phyloP scores from a whole-genome alignment of 2,888 invertebrate genomes.

The Dermolepida albohirtum region DNA sequence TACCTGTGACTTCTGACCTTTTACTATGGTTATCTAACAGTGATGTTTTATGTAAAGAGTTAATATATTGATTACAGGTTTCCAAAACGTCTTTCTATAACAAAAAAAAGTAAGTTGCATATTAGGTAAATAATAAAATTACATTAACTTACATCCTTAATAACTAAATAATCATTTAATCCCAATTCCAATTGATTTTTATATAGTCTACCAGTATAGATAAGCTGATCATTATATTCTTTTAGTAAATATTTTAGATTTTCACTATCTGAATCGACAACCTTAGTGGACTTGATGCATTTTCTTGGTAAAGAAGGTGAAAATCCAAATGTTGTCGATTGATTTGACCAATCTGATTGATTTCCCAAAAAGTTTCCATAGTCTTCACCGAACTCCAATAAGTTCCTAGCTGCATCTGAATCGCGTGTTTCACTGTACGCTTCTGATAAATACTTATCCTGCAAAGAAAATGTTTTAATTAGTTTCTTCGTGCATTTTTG shows the following conservation, averaged over 20 bases:
- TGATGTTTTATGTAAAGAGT: slow-evolving; percentile 70
- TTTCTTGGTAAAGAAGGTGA: slow-evolving; percentile 64
- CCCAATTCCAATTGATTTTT: slow-evolving; percentile 59
- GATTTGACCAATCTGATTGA: slow-evolving; percentile 87
- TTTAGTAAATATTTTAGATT: slow-evolving; percentile 60
- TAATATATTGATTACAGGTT: slow-evolving; percentile 88
- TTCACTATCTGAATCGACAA: slow-evolving; percentile 61
- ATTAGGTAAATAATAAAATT: slow-evolving; percentile 18
- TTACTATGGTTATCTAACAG: slow-evolving; percentile 61
- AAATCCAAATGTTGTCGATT: slow-evolving; percentile 73
- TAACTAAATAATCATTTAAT: slow-evolving; percentile 57
- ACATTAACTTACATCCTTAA: slow-evolving; percentile 60
- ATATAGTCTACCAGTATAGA: slow-evolving; percentile 59
- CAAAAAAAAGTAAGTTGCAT: slow-evolving; percentile 45
- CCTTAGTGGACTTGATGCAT: slow-evolving; percentile 51
- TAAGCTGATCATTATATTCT: slow-evolving; percentile 60
- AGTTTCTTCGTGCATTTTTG: slow-evolving; percentile 23
- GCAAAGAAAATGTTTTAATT: slow-evolving; percentile 55
- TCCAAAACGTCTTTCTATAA: slow-evolving; percentile 85
- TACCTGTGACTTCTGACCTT: slow-evolving; percentile 62
- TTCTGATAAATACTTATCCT: slow-evolving; percentile 93
- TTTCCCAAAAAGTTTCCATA: slow-evolving; percentile 91
- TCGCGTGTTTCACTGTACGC: slow-evolving; percentile 90
- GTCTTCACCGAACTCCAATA: slow-evolving; percentile 91
- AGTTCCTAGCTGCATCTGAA: slow-evolving; percentile 83